Base-by-base conservation (phyloP, 2,113 vertebrate species). In the Cyprinodon brontotheroides region DNA sequence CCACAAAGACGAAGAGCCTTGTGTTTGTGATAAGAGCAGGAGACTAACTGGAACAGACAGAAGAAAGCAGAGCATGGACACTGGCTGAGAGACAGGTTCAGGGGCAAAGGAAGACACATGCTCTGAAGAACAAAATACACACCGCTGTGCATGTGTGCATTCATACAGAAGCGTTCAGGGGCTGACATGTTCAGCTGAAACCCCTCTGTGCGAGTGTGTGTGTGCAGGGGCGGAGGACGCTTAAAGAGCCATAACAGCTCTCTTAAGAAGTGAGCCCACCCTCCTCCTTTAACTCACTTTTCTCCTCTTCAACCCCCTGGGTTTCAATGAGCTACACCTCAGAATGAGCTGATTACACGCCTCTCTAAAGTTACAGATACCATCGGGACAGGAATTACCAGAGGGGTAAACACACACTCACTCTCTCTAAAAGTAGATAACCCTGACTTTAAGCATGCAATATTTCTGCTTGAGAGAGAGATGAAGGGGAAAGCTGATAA, bases 361-460 rank as follows among this genome's bases (percentile, higher is more conserved):
- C 88, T 92, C 88, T 90, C 87, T 86, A 89, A 90, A 93, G 89
- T 87, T 80, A 87, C 85, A 70, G 92, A 93, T 93, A 90, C 83
- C 85, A 93, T 92, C 91, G 80, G 89, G 85, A 91, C 87, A 89
- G 87, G 88, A 89, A 93, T 87, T 87, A 91, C 90, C 92, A 87
- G 87, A 87, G 92, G 92, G 90, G 89, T 90, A 91, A 92, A 93
- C 90, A 92, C 86, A 83, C 80, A 80, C 68, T 62, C 63, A 17
- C 79, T 38, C 17, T 3, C 50, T 9, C 47, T 4, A 15, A 76
- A 76, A 87, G 68, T 7, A 88, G 86, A 90, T 84, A 90, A 84
- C 83, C 75, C 86, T 62, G 72, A 81, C 82, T 89, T 89, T 77
- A 86, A 90, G 80, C 80, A 74, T 43, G 75, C 78, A 66, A 80